Conservation (phyloP, 2,797 vertebrate genomes). For the Hypotaenidia philippensis region DNA sequence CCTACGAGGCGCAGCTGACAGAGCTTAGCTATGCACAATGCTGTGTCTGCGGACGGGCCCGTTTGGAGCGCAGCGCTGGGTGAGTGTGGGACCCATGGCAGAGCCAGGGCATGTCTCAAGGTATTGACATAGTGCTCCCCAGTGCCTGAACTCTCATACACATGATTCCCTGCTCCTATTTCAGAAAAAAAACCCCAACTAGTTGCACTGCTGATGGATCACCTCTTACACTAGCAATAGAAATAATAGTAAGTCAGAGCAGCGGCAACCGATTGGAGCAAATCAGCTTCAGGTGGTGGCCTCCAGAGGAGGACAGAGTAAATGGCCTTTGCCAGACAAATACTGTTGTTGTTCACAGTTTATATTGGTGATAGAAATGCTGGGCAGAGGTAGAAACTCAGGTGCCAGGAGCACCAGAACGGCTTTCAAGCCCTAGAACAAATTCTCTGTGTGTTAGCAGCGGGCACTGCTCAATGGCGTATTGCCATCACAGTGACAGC, state of each 20-base stretch:
- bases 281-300: neutral
- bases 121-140: neutral
- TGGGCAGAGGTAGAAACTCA: neutral
- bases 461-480: neutral
- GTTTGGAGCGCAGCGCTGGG: rapidly evolving
- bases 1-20: neutral
- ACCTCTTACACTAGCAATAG: neutral
- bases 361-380: neutral
- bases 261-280: neutral
- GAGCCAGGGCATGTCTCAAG: neutral
- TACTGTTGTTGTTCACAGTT: neutral
- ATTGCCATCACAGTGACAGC: neutral
- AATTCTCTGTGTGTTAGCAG: neutral
- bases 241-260: neutral
- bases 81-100: neutral
- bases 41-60: neutral
- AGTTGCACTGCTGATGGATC: neutral
- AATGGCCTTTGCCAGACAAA: neutral
- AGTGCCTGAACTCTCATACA: neutral
- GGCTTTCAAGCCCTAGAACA: neutral
- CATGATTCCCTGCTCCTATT: neutral
- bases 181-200: neutral
- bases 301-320: neutral
- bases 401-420: neutral
- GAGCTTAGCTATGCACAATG: neutral